Evolutionary conservation across 2,113 vertebrate genomes (phyloP).

Genomic region (Neodon shergylaensis): DNA sequence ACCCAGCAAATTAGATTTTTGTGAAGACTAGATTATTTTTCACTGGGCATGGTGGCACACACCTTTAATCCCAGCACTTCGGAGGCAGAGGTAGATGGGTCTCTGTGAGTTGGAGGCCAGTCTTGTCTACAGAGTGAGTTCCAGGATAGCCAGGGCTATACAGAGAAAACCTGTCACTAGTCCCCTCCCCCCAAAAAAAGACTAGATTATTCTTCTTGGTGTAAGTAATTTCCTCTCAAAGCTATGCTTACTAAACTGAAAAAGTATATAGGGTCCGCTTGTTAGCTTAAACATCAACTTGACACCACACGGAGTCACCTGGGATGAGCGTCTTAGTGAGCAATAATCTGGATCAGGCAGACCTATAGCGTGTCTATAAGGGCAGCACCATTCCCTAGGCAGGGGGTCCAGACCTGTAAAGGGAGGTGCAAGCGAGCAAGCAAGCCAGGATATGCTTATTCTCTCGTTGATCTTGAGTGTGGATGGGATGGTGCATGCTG

Average conservation of each 20-base stretch:
- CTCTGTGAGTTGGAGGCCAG: not conserved
- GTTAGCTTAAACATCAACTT: not conserved
- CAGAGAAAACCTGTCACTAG: not conserved
- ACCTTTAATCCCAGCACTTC: not conserved
- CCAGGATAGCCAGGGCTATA: not conserved
- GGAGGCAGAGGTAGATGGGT: not conserved
- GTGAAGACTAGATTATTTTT: not conserved
- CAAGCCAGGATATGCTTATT: not conserved
- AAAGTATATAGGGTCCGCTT: too few relatives aligned
- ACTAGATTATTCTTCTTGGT: not conserved
- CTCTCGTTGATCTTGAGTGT: not conserved
- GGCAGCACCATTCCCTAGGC: too few relatives aligned
- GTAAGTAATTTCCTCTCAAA: conserved; percentile 31
- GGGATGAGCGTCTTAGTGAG: not conserved
- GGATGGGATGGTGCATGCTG: not conserved
- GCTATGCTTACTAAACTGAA: not conserved
- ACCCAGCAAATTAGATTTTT: not conserved
- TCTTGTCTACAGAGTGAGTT: not conserved
- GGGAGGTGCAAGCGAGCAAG: too few relatives aligned
- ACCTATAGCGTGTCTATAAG: not conserved
- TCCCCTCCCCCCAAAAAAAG: not conserved
- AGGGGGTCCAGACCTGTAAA: too few relatives aligned
- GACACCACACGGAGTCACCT: not conserved
- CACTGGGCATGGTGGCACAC: not conserved
- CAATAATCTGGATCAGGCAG: not conserved